Conservation (phyloP, 2,888 invertebrate species). For the Linnaemya vulpina region DNA sequence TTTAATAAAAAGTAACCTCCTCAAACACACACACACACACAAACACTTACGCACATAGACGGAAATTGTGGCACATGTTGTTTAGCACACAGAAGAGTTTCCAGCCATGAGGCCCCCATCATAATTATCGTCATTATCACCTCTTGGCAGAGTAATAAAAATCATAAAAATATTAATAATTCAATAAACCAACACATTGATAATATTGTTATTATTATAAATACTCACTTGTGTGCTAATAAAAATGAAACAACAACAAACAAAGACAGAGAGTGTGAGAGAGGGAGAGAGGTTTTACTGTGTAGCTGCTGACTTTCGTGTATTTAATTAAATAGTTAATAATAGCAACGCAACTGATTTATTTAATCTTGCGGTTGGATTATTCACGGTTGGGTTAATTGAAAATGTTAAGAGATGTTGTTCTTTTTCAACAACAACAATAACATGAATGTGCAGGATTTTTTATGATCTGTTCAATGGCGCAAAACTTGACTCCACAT, state of each 20-base stretch:
- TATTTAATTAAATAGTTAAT: slow-evolving; percentile 1
- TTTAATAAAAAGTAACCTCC: slow-evolving; percentile 59
- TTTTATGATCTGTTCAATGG: too few species aligned
- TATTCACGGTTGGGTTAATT: background rate
- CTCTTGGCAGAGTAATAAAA: slow-evolving; percentile 31
- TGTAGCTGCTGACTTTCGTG: background rate
- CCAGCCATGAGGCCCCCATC: slow-evolving; percentile 38
- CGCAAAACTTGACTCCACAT: too few species aligned
- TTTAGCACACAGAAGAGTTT: slow-evolving; percentile 45
- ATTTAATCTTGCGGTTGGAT: background rate
- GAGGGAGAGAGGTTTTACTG: background rate
- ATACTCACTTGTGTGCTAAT: background rate
- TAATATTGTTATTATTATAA: slow-evolving; percentile 14
- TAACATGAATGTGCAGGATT: too few species aligned
- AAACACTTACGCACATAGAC: background rate
- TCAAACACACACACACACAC: slow-evolving; percentile 13
- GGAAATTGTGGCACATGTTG: slow-evolving; percentile 19
- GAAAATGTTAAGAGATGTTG: background rate
- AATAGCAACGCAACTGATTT: background rate
- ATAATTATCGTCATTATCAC: slow-evolving; percentile 39
- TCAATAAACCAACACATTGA: slow-evolving; percentile 3
- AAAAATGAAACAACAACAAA: background rate
- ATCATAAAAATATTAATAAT: slow-evolving; percentile 29
- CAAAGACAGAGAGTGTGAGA: too few species aligned
- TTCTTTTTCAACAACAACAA: too few species aligned